Evolutionary conservation across 2,888 invertebrate species (phyloP).

Genomic region (Callosobruchus maculatus): DNA sequence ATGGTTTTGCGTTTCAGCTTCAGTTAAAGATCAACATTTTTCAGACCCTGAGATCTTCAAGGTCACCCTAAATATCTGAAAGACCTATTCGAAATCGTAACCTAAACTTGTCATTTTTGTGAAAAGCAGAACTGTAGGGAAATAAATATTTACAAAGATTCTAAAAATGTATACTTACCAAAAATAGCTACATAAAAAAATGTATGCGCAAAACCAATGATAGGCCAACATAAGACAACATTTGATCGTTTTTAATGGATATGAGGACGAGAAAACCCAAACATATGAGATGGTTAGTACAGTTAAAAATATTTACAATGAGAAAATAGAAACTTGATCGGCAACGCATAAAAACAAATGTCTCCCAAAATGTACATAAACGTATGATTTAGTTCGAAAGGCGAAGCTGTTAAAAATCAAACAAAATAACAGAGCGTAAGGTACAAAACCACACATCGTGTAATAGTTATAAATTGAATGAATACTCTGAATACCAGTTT

Average conservation of each 20-base stretch:
- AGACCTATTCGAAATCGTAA: too few relatives aligned
- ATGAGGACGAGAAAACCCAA: neutral
- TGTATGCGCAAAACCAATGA: neutral
- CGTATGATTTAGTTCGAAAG: conserved; percentile 19
- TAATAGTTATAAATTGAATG: neutral
- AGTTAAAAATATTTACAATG: neutral
- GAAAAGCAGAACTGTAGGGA: too few relatives aligned
- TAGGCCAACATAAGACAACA: neutral
- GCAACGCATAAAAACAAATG: neutral
- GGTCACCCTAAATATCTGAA: too few relatives aligned
- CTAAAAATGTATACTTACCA: neutral
- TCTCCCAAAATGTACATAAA: conserved; percentile 1
- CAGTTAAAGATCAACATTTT: too few relatives aligned
- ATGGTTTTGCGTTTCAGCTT: too few relatives aligned
- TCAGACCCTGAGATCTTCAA: too few relatives aligned
- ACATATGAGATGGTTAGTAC: neutral
- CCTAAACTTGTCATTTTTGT: too few relatives aligned
- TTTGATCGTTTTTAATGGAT: neutral
- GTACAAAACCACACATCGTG: neutral
- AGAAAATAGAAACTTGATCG: neutral
- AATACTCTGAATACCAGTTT: neutral
- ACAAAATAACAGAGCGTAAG: neutral
- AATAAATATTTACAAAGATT: too few relatives aligned
- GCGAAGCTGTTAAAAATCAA: conserved; percentile 23
- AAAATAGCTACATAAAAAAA: neutral